A percentile compares a stretch with the other conserved stretches of the same genome.
These are phyloP conservation scores for Chirona hameri DNA, from an alignment of 2,888 invertebrate genomes.

Conservation along the genomic window DNA sequence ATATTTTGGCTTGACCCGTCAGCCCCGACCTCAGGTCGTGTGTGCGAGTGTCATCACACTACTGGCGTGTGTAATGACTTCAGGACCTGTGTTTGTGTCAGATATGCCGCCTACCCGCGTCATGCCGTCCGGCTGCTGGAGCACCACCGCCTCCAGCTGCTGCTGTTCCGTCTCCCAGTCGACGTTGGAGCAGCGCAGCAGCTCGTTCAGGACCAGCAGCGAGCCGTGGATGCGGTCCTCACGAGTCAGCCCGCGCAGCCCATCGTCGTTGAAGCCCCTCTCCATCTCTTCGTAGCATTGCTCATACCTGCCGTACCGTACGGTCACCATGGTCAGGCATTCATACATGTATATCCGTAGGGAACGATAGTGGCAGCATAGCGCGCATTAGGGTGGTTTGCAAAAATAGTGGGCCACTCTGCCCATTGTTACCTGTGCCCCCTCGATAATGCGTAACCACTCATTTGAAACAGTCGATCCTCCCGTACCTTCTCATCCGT, in stretches of 20 bases:
- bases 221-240: constrained; percentile 93
- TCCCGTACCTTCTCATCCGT: too few relatives aligned
- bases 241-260: constrained; percentile 55
- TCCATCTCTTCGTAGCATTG: constrained; percentile 89
- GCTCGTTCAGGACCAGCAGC: constrained; percentile 85
- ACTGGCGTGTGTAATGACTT: too few relatives aligned
- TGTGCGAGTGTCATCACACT: too few relatives aligned
- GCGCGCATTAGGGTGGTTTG: background rate
- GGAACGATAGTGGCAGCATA: background rate
- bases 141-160: constrained; percentile 57
- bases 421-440: too few relatives aligned
- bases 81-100: too few relatives aligned
- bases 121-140: constrained; percentile 38
- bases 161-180: constrained; percentile 79
- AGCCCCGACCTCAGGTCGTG: too few relatives aligned
- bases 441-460: too few relatives aligned
- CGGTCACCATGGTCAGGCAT: constrained; percentile 30
- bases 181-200: constrained; percentile 83
- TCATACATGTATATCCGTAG: constrained; percentile 23
- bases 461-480: background rate
- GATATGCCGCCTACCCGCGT: constrained; percentile 33
- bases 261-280: constrained; percentile 66
- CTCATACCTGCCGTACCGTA: constrained; percentile 58
- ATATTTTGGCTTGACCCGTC: too few relatives aligned
- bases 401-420: background rate